These are phyloP conservation scores for Anolis sagrei DNA, from an alignment of 2,113 vertebrate genomes.

Conservation along the genomic window DNA sequence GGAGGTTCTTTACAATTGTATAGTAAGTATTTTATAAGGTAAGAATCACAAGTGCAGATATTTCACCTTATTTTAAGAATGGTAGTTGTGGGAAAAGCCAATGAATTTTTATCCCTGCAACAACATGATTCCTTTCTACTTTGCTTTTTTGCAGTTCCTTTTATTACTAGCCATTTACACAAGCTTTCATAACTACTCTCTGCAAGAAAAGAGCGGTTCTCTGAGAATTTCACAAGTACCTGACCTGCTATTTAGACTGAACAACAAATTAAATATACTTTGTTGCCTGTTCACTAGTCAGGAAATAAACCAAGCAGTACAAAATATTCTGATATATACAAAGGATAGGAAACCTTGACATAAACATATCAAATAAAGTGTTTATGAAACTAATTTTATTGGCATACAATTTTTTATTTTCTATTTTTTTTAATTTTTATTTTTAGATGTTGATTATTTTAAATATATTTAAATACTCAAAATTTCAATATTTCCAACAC, in stretches of 20 bases:
- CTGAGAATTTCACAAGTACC: background rate
- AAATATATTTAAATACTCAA: too few species aligned
- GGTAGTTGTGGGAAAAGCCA: background rate
- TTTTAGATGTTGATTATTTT: too few species aligned
- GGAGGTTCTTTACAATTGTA: too few species aligned
- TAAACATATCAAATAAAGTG: background rate
- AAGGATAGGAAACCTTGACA: too few species aligned
- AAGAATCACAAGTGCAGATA: background rate
- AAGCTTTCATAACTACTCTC: slow-evolving; percentile 1
- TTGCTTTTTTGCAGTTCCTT: background rate
- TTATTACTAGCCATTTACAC: background rate
- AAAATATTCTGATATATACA: rapidly evolving
- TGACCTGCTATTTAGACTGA: background rate
- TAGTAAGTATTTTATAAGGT: background rate
- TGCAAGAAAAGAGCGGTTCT: background rate
- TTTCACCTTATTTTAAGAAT: background rate
- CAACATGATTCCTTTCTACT: background rate
- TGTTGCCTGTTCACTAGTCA: background rate
- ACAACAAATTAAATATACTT: background rate
- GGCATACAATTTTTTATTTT: too few species aligned
- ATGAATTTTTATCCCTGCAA: background rate
- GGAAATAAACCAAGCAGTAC: background rate
- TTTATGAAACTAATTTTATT: too few species aligned
- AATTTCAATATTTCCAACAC: too few species aligned
- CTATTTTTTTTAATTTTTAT: too few species aligned